Conservation (phyloP, 2,888 invertebrate species). For the Spisula solida region DNA sequence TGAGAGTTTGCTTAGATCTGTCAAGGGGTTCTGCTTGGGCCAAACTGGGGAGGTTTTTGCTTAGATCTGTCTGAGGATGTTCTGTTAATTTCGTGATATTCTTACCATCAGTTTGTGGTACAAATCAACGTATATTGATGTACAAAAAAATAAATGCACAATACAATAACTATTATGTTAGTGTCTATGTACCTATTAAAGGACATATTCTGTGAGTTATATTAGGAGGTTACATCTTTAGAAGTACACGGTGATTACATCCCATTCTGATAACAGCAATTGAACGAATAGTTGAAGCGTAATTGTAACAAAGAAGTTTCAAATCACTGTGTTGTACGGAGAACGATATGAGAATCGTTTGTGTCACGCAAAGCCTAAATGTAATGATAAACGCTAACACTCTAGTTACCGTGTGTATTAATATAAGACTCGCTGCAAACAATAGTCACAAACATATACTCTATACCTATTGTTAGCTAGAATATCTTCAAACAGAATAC, state of each 20-base stretch:
- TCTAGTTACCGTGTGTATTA: neutral
- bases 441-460: neutral
- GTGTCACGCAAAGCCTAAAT: neutral
- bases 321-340: neutral
- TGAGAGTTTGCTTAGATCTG: too few relatives aligned
- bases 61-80: too few relatives aligned
- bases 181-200: neutral
- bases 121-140: neutral
- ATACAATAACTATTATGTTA: too few relatives aligned
- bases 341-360: neutral
- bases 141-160: neutral
- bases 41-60: too few relatives aligned
- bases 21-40: too few relatives aligned
- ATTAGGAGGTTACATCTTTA: neutral
- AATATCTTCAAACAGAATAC: neutral
- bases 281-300: neutral
- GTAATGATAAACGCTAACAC: slow-evolving; percentile 1
- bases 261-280: neutral
- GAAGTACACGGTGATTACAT: neutral
- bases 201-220: neutral
- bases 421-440: neutral
- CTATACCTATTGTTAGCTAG: neutral
- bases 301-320: slow-evolving; percentile 24
- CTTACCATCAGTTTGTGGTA: neutral
- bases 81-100: too few relatives aligned